These are phyloP conservation scores for Dermatophagoides farinae DNA, from an alignment of 1,140 invertebrate species.

Conservation along the genomic window DNA sequence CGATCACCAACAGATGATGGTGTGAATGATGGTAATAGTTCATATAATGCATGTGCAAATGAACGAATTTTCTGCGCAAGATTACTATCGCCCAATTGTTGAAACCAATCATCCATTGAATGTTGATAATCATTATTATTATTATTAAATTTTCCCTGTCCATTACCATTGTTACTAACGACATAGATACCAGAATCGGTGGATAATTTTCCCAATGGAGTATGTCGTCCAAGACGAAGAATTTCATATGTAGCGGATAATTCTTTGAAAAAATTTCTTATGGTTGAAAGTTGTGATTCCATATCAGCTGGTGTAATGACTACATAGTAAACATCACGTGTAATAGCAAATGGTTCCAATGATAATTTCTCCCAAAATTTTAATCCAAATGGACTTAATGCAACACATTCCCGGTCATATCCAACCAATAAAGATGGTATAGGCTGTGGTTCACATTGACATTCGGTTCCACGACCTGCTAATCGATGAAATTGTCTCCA, in stretches of 20 bases:
- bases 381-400: slow-evolving; percentile 71
- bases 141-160: slow-evolving; percentile 33
- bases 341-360: slow-evolving; percentile 77
- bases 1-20: too few species aligned
- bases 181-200: slow-evolving; percentile 47
- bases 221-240: slow-evolving; percentile 21
- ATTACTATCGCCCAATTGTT: slow-evolving; percentile 40
- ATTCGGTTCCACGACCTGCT: slow-evolving; percentile 73
- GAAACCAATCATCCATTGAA: slow-evolving; percentile 75
- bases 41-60: slow-evolving; percentile 51
- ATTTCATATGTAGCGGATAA: slow-evolving; percentile 76
- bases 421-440: slow-evolving; percentile 81
- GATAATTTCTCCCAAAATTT: slow-evolving; percentile 84
- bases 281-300: slow-evolving; percentile 52
- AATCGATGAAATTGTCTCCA: slow-evolving; percentile 91
- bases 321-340: slow-evolving; percentile 78
- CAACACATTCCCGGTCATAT: slow-evolving; percentile 83
- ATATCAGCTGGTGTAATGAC: slow-evolving; percentile 71
- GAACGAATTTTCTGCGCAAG: slow-evolving; percentile 55
- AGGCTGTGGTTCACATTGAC: slow-evolving; percentile 85
- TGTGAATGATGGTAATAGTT: slow-evolving; percentile 37
- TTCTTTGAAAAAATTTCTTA: slow-evolving; percentile 73
- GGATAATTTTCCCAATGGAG: slow-evolving; percentile 19
- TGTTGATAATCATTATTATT: slow-evolving; percentile 40
- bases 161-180: slow-evolving; percentile 31